phyloP scores from a whole-genome alignment of 2,113 vertebrate genomes.

The Grammomys surdaster region DNA sequence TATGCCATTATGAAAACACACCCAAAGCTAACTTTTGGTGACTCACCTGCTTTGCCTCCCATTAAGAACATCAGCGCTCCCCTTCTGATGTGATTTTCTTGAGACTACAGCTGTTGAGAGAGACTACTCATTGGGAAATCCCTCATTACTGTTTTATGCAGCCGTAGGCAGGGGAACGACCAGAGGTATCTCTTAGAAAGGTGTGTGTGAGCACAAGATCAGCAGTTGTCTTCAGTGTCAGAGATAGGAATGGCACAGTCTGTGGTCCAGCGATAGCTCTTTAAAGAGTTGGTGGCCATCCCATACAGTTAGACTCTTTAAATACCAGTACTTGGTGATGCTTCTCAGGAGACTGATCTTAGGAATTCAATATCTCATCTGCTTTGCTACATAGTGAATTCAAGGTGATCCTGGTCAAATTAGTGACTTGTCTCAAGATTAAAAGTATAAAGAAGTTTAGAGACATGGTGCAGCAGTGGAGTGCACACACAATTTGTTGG shows the following conservation, averaged over 20 bases:
- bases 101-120: background rate
- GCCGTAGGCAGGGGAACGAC: constrained; percentile 9
- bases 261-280: background rate
- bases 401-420: background rate
- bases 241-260: background rate
- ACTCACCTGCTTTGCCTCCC: background rate
- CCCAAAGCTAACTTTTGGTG: constrained; percentile 5
- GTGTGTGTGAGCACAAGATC: background rate
- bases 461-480: background rate
- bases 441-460: background rate
- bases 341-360: background rate
- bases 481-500: background rate
- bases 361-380: too few relatives aligned
- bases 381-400: background rate
- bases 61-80: background rate
- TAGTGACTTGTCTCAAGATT: background rate
- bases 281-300: constrained; percentile 4
- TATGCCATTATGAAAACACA: background rate
- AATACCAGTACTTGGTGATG: background rate
- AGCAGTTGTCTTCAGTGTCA: background rate
- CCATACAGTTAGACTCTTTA: background rate
- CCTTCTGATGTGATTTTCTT: background rate
- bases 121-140: background rate
- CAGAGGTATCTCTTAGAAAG: background rate
- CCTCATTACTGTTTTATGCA: background rate